Evolutionary conservation across 1,140 invertebrate genomes (phyloP).

Genomic region (Drosophila lini): DNA sequence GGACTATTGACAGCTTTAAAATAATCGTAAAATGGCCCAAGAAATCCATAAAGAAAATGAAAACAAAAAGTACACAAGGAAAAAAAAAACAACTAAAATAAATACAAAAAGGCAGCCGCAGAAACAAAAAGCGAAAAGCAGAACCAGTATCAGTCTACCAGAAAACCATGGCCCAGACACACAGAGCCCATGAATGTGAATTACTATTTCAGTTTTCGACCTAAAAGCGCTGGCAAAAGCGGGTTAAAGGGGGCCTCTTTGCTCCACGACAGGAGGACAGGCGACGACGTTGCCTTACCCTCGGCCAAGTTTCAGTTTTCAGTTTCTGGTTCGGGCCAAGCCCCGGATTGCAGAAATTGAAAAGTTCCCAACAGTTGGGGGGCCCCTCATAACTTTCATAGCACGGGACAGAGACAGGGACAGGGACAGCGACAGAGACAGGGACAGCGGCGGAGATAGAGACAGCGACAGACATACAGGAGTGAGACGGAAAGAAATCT

Average conservation of each 20-base stretch:
- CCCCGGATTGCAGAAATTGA: conserved; percentile 64
- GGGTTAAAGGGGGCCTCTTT: not conserved
- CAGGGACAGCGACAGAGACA: conserved; percentile 13
- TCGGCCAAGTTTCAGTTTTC: conserved; percentile 37
- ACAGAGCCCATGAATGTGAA: conserved; percentile 74
- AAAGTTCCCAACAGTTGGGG: conserved; percentile 80
- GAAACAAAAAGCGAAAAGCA: conserved; percentile 51
- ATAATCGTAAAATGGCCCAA: conserved; percentile 80
- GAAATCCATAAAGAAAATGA: conserved; percentile 73
- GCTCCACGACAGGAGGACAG: conserved; percentile 38
- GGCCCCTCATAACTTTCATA: conserved; percentile 73
- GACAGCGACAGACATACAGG: conserved; percentile 2
- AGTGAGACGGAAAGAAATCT: conserved; percentile 2
- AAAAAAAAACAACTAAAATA: not conserved
- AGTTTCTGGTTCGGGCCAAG: conserved; percentile 23
- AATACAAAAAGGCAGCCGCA: conserved; percentile 8
- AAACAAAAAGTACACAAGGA: conserved; percentile 1
- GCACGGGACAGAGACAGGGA: conserved; percentile 45
- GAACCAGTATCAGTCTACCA: conserved; percentile 40
- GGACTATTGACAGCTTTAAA: conserved; percentile 83
- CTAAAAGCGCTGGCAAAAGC: conserved; percentile 53
- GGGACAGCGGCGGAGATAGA: conserved; percentile 1
- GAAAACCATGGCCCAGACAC: conserved; percentile 45
- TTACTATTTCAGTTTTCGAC: conserved; percentile 76
- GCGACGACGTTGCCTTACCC: conserved; percentile 69